Evolutionary conservation across 2,888 invertebrate species (phyloP).

Genomic region (Gymnocheta viridis): DNA sequence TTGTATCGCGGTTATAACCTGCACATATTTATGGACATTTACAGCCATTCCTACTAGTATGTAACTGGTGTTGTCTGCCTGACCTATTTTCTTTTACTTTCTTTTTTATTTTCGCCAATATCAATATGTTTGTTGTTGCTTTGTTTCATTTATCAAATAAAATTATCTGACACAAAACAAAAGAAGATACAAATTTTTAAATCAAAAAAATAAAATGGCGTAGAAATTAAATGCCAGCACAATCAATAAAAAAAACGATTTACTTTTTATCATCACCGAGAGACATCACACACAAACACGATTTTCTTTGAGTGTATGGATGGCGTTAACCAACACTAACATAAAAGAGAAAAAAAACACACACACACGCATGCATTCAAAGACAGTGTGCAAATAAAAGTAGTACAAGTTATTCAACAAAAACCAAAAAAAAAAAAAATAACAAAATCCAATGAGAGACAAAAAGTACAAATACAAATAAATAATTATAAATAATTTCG

Average conservation of each 20-base stretch:
- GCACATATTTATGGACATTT: neutral
- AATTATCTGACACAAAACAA: conserved; percentile 12
- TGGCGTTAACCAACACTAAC: conserved; percentile 60
- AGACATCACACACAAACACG: conserved; percentile 17
- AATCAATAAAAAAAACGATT: neutral
- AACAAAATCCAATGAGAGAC: conserved; percentile 43
- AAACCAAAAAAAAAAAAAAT: neutral
- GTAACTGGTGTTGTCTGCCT: neutral
- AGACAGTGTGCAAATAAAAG: neutral
- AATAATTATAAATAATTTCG: neutral
- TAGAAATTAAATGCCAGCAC: conserved; percentile 17
- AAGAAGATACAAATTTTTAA: neutral
- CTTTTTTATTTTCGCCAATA: conserved; percentile 12
- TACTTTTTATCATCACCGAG: neutral
- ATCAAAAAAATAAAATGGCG: conserved; percentile 47
- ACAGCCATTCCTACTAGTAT: neutral
- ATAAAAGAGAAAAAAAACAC: neutral
- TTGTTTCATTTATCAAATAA: conserved; percentile 23
- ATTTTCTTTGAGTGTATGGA: conserved; percentile 46
- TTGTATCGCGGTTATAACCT: too few species aligned
- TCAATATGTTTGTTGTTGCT: neutral
- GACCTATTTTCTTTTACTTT: conserved; percentile 10
- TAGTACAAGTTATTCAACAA: neutral
- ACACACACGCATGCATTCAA: neutral
- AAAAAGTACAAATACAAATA: conserved; percentile 4